Evolutionary conservation across 2,888 invertebrate genomes (phyloP), one percentile per base, ranked within the genome.

Genomic region (Fragum whitleyi): DNA sequence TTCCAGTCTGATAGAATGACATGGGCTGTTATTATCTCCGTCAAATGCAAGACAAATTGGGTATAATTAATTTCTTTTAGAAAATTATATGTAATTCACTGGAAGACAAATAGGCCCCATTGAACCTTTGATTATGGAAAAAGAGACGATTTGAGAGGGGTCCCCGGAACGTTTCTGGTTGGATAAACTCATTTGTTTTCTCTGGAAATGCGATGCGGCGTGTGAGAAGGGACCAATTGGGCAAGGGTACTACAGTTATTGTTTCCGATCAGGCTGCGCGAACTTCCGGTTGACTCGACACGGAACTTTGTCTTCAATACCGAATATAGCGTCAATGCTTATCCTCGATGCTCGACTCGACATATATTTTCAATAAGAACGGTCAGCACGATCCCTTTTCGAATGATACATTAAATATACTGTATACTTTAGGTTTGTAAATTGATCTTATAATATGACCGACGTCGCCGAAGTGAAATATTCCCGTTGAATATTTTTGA

Each of bases 11-110:
- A 2, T 29, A 16, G n/a, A 32, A 29, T 62, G 36, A 62, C 29
- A 62, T 29, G 32, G 62, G 47, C 47, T 47, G 6, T 77, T 53
- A 73, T 73, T 73, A 23, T 42, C 72, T 47, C 32, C 26, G 62
- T 74, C 69, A 61, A 47, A 29, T 61, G 62, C 59, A 62, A 74
- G 61, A 74, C 74, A 79, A 69, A 74, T 70, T 74, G 53, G 69
- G 62, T 70, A 79, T 74, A 74, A 78, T 74, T 79, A 74, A 78
- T 74, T 65, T 74, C 74, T 79, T 74, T 74, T 53, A 62, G 70
- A 79, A 65, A 78, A 74, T 71, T 74, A 79, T 62, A 79, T 55
- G 62, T 69, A 70, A 79, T 79, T 79, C 65, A 32, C 19, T 19
- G 39, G n/a, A 36, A 42, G 65, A 42, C 65, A 42, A 65, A 65